Percentiles rank a stretch among this genome's conserved stretches.
Evolutionary conservation across 2,113 vertebrate genomes (phyloP).

Genomic region (Rhadina sibilatrix): DNA sequence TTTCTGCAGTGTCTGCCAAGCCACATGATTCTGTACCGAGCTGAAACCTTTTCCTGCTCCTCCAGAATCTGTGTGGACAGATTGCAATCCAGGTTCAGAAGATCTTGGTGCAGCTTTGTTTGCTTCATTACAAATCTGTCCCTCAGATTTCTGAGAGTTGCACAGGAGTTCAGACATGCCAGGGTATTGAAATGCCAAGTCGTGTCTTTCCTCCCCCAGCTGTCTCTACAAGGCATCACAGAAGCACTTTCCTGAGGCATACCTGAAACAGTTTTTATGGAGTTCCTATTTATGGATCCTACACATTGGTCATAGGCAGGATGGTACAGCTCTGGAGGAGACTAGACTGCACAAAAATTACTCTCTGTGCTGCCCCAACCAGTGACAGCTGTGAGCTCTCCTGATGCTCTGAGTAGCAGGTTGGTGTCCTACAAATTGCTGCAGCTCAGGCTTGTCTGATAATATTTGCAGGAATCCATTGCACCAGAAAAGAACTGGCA

Average conservation of each 20-base stretch:
- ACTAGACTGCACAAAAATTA: background rate
- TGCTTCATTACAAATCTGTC: background rate
- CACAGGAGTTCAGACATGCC: background rate
- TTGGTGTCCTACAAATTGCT: background rate
- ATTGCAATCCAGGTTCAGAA: background rate
- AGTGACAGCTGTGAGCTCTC: background rate
- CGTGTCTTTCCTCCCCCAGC: background rate
- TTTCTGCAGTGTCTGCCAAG: background rate
- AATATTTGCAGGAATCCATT: background rate
- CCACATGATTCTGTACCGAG: background rate
- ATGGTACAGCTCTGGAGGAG: background rate
- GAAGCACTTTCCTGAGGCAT: background rate
- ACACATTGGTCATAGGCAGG: accelerated
- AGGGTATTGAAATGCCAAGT: background rate
- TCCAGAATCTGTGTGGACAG: background rate
- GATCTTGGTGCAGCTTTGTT: background rate
- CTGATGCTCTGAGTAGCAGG: background rate
- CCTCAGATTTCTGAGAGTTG: background rate
- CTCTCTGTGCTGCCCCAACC: background rate
- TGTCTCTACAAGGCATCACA: background rate
- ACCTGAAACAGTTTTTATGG: background rate
- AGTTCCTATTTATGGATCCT: background rate
- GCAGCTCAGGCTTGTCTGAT: background rate
- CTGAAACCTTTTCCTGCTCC: background rate
- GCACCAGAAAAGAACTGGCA: background rate